Evolutionary conservation across 2,113 vertebrate species (phyloP), one percentile per base, ranked within the genome.

Genomic region (Clarias macrocephalus): DNA sequence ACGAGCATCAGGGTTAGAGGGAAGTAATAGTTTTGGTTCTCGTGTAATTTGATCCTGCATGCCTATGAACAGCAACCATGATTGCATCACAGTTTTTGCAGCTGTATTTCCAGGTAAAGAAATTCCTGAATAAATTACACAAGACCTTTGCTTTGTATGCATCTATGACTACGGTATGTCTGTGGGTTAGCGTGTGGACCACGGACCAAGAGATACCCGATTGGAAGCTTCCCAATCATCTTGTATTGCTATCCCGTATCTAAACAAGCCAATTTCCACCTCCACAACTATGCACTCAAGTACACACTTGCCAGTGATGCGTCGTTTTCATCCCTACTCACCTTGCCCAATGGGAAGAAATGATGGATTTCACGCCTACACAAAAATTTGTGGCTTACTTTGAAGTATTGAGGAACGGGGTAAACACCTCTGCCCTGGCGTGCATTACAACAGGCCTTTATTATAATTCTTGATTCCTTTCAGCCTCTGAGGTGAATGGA

Each of bases 271-370:
- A 76, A 84, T 80, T 85, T 86, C 62, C 84, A 81, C 86, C 85
- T 85, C 80, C 73, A 81, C 90, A 89, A 88, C 87, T 87, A 89
- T 92, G 87, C 42, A 79, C 63, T 90, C 90, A 91, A 89, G 91
- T 89, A 90, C 65, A 56, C 87, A 86, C 89, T 89, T 92, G 91
- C 86, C 85, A 82, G 60, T 42, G 66, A 90, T 87, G 86, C 80
- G 73, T 70, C 73, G 21, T 84, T 87, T 89, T 86, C 83, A 85
- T 88, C 84, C 84, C 48, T 52, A 42, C 79, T 89, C 75, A 82
- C 11, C 84, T 76, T 82, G 60, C 83, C 86, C 80, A 79, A 28
- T 59, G n/a, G 73, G 68, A 76, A 65, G 85, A 70, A 87, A 86
- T 87, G 21, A 86, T 82, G 66, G 66, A 73, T 89, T 88, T 90